phyloP scores from a whole-genome alignment of 2,113 vertebrate species.

The Poecilia latipinna region DNA sequence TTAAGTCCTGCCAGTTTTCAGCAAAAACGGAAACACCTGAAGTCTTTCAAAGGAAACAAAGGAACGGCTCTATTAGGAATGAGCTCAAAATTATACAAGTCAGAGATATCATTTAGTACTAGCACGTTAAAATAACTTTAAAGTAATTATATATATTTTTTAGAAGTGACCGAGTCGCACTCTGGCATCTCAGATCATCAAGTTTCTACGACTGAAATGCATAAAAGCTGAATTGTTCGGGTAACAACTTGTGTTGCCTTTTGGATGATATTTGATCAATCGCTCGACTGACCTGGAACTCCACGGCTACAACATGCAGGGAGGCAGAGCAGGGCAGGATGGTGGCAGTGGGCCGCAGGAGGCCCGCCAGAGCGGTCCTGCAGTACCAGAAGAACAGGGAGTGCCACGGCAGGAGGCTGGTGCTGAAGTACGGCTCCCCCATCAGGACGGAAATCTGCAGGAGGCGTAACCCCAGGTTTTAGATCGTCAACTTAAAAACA shows the following conservation, averaged over 20 bases:
- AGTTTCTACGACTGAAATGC: no score
- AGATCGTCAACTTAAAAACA: not conserved
- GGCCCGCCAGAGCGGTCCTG: conserved; percentile 82
- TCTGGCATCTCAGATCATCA: no score
- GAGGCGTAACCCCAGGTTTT: not conserved
- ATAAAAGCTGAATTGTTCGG: no score
- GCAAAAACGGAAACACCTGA: not conserved
- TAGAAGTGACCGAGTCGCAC: no score
- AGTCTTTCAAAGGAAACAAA: not conserved
- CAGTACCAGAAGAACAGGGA: conserved; percentile 97
- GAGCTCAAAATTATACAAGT: not conserved
- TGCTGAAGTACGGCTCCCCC: conserved; percentile 94
- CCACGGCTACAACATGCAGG: conserved; percentile 85
- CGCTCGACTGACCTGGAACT: conserved; percentile 85
- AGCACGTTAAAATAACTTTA: no score
- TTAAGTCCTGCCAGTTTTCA: not conserved
- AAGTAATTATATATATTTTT: no score
- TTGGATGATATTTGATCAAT: no score
- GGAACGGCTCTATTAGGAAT: not conserved
- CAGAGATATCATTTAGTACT: no score
- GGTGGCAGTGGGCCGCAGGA: conserved; percentile 77
- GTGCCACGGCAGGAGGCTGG: conserved; percentile 94
- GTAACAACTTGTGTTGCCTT: no score
- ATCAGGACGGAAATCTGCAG: conserved; percentile 89
- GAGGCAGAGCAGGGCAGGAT: conserved; percentile 87